phyloP scores from a whole-genome alignment of 1,140 invertebrate species.

The Zaprionus davidi region DNA sequence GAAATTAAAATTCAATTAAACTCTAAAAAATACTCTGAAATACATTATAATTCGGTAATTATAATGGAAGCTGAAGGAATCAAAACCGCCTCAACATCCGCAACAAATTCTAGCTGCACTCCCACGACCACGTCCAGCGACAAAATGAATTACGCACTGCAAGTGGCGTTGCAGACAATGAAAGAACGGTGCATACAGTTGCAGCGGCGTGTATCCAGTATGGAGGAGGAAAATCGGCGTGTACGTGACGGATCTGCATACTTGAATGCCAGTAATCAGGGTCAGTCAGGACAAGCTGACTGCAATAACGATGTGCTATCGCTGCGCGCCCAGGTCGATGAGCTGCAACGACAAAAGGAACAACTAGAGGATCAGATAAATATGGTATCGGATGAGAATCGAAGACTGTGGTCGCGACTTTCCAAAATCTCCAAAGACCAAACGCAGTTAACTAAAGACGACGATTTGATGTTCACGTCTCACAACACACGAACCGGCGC shows the following conservation, averaged over 20 bases:
- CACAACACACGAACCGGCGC: background rate
- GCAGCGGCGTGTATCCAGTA: slow-evolving; percentile 87
- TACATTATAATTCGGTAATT: background rate
- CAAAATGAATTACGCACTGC: slow-evolving; percentile 86
- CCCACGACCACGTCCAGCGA: slow-evolving; percentile 34
- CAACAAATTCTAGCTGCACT: background rate
- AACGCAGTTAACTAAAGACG: slow-evolving; percentile 25
- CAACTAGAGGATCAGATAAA: slow-evolving; percentile 90
- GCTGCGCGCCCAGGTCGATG: slow-evolving; percentile 87
- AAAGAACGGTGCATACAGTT: slow-evolving; percentile 90
- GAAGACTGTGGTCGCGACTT: slow-evolving; percentile 90
- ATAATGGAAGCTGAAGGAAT: slow-evolving; percentile 47
- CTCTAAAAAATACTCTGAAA: background rate
- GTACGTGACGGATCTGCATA: slow-evolving; percentile 84
- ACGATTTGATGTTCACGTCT: slow-evolving; percentile 21
- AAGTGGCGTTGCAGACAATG: slow-evolving; percentile 91
- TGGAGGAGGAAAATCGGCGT: slow-evolving; percentile 90
- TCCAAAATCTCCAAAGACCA: slow-evolving; percentile 87
- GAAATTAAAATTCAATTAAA: background rate
- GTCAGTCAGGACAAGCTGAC: slow-evolving; percentile 24
- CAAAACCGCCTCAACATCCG: slow-evolving; percentile 10
- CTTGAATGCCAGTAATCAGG: slow-evolving; percentile 5
- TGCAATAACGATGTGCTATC: slow-evolving; percentile 84
- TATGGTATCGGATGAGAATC: slow-evolving; percentile 92
- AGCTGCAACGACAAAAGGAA: slow-evolving; percentile 89